Base-by-base conservation (phyloP, 2,888 invertebrate species). In the Hemithea aestivaria region DNA sequence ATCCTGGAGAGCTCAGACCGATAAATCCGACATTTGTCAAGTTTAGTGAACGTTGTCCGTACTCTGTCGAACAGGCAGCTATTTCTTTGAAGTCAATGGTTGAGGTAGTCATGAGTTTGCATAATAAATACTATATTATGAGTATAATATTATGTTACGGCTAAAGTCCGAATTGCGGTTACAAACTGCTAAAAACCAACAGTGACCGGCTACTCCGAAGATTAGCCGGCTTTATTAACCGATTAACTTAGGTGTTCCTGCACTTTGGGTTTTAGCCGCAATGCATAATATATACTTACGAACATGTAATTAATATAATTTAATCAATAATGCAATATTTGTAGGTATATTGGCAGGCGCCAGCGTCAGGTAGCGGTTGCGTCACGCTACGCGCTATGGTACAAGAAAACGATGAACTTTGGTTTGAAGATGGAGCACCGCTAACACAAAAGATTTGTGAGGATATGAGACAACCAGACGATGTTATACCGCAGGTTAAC, bases 291-390 rank as follows among this genome's bases (percentile, higher is more conserved):
- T n/a, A n/a, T n/a, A n/a, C n/a, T n/a, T n/a, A n/a, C n/a, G n/a
- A n/a, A n/a, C n/a, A n/a, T n/a, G n/a, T n/a, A n/a, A n/a, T n/a
- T n/a, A n/a, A n/a, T n/a, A n/a, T n/a, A n/a, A 16, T 16, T 16
- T 16, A 16, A 4, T 16, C 5, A 16, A 4, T 16, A 5, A 4
- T 16, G 5, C 16, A 5, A 2, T 4, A 2, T 4, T 16, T 32
- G 2, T 20, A 85, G 85, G 75, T 83, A 0, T 78, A 80, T 42
- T 85, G 85, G 85, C 76, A 77, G 69, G 83, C 85, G 6, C 85
- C 85, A 2, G 48, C 64, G 1, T 70, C 82, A 0, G 80, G 77
- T 0, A 79, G 68, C 20, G 85, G 84, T 0, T 85, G 85, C 28
- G 76, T 85, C 0, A 80, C 76, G 1, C 49, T 85, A 1, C 68